Evolutionary conservation across 2,797 vertebrate genomes (phyloP), one percentile per base, ranked within the genome.

Genomic region (Paratrypauchen microcephalus): DNA sequence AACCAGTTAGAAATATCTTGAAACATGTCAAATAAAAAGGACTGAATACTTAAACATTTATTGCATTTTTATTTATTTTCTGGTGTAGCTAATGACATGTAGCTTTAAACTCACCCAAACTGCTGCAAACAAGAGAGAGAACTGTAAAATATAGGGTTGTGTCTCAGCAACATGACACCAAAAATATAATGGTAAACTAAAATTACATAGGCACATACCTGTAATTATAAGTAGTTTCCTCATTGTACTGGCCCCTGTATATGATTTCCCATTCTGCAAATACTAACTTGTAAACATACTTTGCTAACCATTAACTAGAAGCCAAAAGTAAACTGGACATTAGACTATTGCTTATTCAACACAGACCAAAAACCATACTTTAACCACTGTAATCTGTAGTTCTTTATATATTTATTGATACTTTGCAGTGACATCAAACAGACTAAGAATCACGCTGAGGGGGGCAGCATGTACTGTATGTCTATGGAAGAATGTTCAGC

Each of bases 41-140:
- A 45, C 41, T 45, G 23, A 55, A 54, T 54, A 54, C 12, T 54
- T 54, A 3, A n/a, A 54, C 8, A 12, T 23, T 23, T 55, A 7
- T 23, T 12, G 11, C 9, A 55, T 36, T 9, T 36, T 8, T 54
- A 12, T 23, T 23, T 7, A 55, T 55, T 11, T 23, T 12, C 3
- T 3, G 13, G 11, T 23, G 21, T 0, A 23, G 50, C 5, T 12
- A 4, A 55, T 23, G 21, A 23, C 5, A 3, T 32, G 28, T 15
- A 2, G 64, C 19, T 15, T 64, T 26, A 54, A 62, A 84, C 88
- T 89, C 70, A 89, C 89, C 89, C 56, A 87, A 60, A 68, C 71
- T 74, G 67, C 55, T n/a, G 2, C 85, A 45, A 26, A 36, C 72
- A 15, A 88, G 74, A 64, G 72, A 86, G 56, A 91, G 45, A 68